Conservation (phyloP, 2,113 vertebrate species). For the Chionis minor region DNA sequence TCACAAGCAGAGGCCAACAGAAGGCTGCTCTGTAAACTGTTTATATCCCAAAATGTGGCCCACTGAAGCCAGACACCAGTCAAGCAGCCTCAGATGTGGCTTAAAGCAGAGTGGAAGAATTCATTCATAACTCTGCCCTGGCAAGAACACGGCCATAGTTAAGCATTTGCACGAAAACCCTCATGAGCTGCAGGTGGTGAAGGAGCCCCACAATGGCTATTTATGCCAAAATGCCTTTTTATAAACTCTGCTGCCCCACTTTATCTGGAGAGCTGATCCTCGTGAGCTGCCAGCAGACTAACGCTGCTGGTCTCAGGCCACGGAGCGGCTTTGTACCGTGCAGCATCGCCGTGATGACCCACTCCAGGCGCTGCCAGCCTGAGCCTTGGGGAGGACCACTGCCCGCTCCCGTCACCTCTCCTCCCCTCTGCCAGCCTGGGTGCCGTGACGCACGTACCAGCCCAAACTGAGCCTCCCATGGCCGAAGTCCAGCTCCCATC, state of each 20-base stretch:
- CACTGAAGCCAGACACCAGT: background rate
- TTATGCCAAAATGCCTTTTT: background rate
- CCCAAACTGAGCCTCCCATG: background rate
- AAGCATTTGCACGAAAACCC: background rate
- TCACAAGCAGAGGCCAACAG: background rate
- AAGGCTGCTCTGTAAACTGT: background rate
- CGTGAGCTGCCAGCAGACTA: background rate
- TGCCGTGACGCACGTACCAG: background rate
- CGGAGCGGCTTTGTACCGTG: accelerated
- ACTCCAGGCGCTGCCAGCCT: background rate
- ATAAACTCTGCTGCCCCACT: background rate
- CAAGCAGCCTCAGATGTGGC: background rate
- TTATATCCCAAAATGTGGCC: background rate
- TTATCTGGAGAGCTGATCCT: background rate
- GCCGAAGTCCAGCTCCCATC: background rate
- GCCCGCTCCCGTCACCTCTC: background rate
- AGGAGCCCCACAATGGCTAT: background rate
- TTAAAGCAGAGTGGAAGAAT: background rate
- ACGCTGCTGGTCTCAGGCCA: background rate
- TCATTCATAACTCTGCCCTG: background rate
- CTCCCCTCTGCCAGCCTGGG: background rate
- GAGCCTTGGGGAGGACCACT: background rate
- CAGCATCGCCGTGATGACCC: background rate
- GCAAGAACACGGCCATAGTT: background rate
- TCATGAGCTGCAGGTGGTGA: accelerated